Base-by-base conservation (phyloP, 2,797 vertebrate genomes). In the Artibeus lituratus region DNA sequence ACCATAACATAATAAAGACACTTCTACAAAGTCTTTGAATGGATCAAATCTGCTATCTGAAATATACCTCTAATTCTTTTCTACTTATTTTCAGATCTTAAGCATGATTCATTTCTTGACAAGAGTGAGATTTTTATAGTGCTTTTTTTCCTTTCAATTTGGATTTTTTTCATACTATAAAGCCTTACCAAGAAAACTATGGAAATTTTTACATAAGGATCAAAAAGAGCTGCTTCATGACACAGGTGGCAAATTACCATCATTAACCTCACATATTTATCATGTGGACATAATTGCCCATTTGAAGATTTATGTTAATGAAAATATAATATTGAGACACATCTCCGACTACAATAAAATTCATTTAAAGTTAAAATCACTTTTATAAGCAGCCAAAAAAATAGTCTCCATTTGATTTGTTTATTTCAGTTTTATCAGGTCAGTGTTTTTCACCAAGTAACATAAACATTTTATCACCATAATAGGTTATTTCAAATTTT, bases 221-320 rank as follows among this genome's bases (percentile, higher is more conserved):
- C 15, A 53, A 93, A 94, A 97, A 78, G 1, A 39, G 47, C 53
- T 82, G 55, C 24, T 93, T 94, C 16, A 35, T 49, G 94, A 97
- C 47, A 94, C 51, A 97, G 95, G 67, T 84, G 85, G 72, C 69
- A 96, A 92, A 81, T 85, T 91, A 95, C 29, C 89, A 72, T 39
- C 81, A 97, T 93, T 95, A 97, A 97, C 42, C 57, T 67, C 53
- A 70, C 29, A 29, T 76, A 74, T 65, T 94, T 69, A 87, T 95
- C 92, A 97, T 93, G 62, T 91, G 91, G 87, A 97, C 93, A 95
- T 95, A 95, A 97, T 85, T 90, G 47, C 39, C 74, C 84, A 94
- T 51, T 96, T 77, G 55, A 98, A 81, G n/a, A 69, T 62, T 35
- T 42, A 2, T 93, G 89, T 95, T 67, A 97, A 91, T 59, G 69